These are phyloP conservation scores for Drosophila glabriapex DNA, from an alignment of 2,888 invertebrate species.

Conservation along the genomic window DNA sequence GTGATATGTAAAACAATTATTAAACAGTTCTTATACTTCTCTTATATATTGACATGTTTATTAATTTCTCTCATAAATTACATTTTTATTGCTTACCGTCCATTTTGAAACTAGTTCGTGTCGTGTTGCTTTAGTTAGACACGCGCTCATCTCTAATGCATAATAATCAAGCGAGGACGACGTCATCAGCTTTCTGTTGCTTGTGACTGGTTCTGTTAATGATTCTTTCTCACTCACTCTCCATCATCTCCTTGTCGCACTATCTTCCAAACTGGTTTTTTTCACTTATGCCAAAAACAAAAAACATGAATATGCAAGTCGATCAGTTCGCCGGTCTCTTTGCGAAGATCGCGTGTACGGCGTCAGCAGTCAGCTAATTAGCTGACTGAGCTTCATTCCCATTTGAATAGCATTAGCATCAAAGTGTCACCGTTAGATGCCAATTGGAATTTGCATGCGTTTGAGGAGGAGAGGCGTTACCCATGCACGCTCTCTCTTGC, in stretches of 20 bases:
- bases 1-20: neutral
- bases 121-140: neutral
- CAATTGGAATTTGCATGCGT: constrained; percentile 33
- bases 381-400: constrained; percentile 32
- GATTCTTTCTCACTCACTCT: constrained; percentile 18
- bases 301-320: constrained; percentile 49
- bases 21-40: neutral
- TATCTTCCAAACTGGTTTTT: constrained; percentile 47
- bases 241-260: neutral
- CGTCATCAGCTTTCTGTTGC: constrained; percentile 44
- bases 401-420: constrained; percentile 37
- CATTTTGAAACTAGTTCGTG: neutral
- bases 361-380: constrained; percentile 6
- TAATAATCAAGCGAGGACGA: constrained; percentile 39
- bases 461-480: constrained; percentile 39
- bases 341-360: constrained; percentile 52
- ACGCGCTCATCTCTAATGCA: constrained; percentile 1
- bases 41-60: neutral
- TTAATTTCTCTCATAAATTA: neutral
- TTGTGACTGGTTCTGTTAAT: constrained; percentile 36
- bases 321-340: constrained; percentile 66
- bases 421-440: constrained; percentile 32
- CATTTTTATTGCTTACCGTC: neutral
- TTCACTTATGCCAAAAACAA: constrained; percentile 27
- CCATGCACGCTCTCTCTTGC: neutral